phyloP scores from a whole-genome alignment of 2,797 vertebrate species.

The Cossypha caffra region DNA sequence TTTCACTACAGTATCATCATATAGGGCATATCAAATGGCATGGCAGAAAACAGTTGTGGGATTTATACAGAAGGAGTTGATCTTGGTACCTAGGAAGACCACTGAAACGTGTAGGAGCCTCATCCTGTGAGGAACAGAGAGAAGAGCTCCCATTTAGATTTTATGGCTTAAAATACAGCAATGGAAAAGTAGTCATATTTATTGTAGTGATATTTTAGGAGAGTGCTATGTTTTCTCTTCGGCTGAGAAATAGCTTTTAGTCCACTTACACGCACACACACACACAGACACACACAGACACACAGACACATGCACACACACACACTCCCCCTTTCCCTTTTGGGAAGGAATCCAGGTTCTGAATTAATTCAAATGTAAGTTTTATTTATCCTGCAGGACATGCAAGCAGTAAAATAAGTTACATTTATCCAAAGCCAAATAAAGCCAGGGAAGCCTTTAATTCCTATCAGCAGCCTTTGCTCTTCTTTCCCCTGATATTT shows the following conservation, averaged over 20 bases:
- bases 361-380: background rate
- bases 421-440: background rate
- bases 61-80: background rate
- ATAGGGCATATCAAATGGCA: background rate
- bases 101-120: background rate
- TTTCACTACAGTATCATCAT: background rate
- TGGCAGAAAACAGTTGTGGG: background rate
- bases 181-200: background rate
- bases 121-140: background rate
- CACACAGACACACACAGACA: background rate
- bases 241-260: background rate
- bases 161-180: background rate
- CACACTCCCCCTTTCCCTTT: background rate
- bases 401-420: background rate
- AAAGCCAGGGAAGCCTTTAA: background rate
- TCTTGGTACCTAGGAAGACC: background rate
- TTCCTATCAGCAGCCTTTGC: background rate
- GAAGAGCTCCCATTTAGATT: background rate
- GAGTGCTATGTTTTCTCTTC: background rate
- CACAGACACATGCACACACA: background rate
- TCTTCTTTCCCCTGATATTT: background rate
- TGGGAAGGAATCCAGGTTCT: background rate
- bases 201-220: background rate
- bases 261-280: background rate
- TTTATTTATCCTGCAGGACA: background rate